Base-by-base conservation (phyloP, 2,888 invertebrate species). In the Diogma glabrata region DNA sequence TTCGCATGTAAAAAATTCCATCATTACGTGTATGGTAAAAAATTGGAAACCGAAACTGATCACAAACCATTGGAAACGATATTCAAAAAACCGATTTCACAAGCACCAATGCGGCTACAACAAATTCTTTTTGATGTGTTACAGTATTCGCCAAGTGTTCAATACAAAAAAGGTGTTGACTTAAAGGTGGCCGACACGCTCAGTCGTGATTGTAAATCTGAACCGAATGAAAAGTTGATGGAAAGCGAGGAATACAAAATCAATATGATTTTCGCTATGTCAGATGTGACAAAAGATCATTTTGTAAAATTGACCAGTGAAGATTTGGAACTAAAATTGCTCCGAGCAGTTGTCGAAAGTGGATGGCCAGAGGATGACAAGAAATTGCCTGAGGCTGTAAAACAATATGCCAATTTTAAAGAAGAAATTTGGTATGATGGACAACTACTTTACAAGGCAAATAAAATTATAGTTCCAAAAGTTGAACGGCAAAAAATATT, bases 351-450 rank as follows among this genome's bases (percentile, higher is more conserved):
- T n/a, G n/a, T n/a, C n/a, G n/a, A n/a, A n/a, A n/a, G n/a, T n/a
- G n/a, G n/a, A n/a, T n/a, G n/a, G n/a, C n/a, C n/a, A n/a, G n/a
- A n/a, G n/a, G n/a, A n/a, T n/a, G n/a, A n/a, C n/a, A n/a, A n/a
- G n/a, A n/a, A n/a, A n/a, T n/a, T n/a, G n/a, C n/a, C n/a, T n/a
- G n/a, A n/a, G n/a, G 10, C 4, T n/a, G 33, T 4, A 12, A 33
- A 33, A 14, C 33, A 12, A 14, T 33, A 7, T 7, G 33, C 33
- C n/a, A 33, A 14, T 10, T 33, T 33, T 14, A 33, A 33, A 14
- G 33, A 33, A 14, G 33, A 33, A 33, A 33, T 33, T 33, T 33
- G 33, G 33, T 33, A 33, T 33, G 33, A 33, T 33, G 33, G 33
- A 4, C 33, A 33, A 7, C 14, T 33, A 33, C n/a, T n/a, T n/a